Percentiles rank a stretch among this genome's conserved stretches.
These are phyloP conservation scores for Sterrhoptilus dennistouni DNA, from an alignment of 2,113 vertebrate genomes.

Conservation along the genomic window DNA sequence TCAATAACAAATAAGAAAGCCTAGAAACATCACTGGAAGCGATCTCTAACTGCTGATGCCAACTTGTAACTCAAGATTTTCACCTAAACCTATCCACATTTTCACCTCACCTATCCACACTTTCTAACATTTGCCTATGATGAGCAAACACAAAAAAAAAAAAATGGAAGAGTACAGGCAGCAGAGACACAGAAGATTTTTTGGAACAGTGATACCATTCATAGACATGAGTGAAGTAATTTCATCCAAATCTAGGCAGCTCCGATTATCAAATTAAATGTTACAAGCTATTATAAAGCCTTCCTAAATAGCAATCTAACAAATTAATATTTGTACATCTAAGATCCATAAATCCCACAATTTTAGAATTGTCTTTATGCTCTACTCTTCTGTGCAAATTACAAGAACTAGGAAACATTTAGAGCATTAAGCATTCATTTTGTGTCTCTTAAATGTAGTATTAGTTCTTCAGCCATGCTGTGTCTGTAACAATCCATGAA, in stretches of 20 bases:
- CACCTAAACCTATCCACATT: background rate
- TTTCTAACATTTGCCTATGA: background rate
- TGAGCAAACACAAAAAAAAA: background rate
- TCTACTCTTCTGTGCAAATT: background rate
- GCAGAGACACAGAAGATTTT: background rate
- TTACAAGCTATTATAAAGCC: background rate
- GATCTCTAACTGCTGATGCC: background rate
- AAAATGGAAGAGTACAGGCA: background rate
- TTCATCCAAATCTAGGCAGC: background rate
- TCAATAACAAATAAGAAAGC: background rate
- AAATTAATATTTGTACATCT: background rate
- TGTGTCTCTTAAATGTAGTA: background rate
- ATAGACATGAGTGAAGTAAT: background rate
- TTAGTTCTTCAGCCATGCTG: background rate
- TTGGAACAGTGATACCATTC: background rate
- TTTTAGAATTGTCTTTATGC: background rate
- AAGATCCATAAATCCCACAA: background rate
- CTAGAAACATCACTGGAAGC: background rate
- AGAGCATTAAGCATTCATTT: background rate
- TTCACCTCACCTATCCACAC: background rate
- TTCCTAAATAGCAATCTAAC: background rate
- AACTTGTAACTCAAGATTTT: background rate
- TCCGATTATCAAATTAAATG: background rate
- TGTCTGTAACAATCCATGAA: background rate
- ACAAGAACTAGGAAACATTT: background rate